phyloP scores from a whole-genome alignment of 2,797 vertebrate species.

The Gambusia yucatana region DNA sequence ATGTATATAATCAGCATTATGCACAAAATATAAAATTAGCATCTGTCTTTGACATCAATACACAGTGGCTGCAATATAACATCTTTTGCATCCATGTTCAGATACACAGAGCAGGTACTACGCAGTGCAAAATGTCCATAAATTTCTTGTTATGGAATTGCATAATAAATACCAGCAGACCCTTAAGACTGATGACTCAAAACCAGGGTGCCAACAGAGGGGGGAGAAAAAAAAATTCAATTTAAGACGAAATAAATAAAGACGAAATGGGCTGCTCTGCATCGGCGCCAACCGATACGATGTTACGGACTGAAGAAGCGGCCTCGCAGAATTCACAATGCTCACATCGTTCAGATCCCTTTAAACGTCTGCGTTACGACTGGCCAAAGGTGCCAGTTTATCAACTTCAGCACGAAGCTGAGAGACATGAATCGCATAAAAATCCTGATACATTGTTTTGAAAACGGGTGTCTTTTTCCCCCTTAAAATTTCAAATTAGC shows the following conservation, averaged over 20 bases:
- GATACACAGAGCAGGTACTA: slow-evolving; percentile 53
- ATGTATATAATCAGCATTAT: slow-evolving; percentile 42
- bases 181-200: slow-evolving; percentile 52
- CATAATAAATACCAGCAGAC: slow-evolving; percentile 69
- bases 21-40: slow-evolving; percentile 75
- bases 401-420: background rate
- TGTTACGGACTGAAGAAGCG: slow-evolving; percentile 34
- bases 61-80: slow-evolving; percentile 58
- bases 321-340: slow-evolving; percentile 10
- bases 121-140: slow-evolving; percentile 50
- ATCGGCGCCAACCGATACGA: slow-evolving; percentile 15
- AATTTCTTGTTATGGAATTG: slow-evolving; percentile 50
- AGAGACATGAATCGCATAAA: background rate
- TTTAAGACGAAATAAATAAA: slow-evolving; percentile 56
- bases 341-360: slow-evolving; percentile 11
- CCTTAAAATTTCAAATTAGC: background rate
- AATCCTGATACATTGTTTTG: slow-evolving; percentile 3
- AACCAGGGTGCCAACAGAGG: slow-evolving; percentile 31
- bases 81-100: slow-evolving; percentile 41
- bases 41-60: slow-evolving; percentile 71
- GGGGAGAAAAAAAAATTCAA: background rate
- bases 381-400: background rate
- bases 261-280: slow-evolving; percentile 14
- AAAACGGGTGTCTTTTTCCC: background rate
- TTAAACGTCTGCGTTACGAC: background rate